These are phyloP conservation scores for Phrynocephalus vlangalii DNA, from an alignment of 2,797 vertebrate genomes.

Conservation along the genomic window DNA sequence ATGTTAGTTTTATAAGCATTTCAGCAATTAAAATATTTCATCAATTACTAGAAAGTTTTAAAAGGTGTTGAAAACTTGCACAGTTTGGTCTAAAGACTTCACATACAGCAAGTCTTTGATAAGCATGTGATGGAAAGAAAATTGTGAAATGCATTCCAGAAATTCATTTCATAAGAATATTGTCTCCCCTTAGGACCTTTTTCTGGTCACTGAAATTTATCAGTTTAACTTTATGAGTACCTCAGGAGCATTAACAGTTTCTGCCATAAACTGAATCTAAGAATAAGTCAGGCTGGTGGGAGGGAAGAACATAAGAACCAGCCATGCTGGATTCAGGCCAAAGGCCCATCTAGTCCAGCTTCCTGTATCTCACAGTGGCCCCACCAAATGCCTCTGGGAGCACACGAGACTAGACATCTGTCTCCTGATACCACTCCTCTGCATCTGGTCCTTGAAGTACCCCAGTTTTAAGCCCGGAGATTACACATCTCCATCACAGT, in stretches of 20 bases:
- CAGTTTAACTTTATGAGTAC: not conserved
- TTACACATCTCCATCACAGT: too few relatives aligned
- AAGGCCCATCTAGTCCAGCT: too few relatives aligned
- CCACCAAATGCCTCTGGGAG: too few relatives aligned
- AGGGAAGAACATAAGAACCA: too few relatives aligned
- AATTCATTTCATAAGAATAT: not conserved
- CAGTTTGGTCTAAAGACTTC: not conserved
- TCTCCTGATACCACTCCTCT: too few relatives aligned
- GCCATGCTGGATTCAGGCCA: too few relatives aligned
- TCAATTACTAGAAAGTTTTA: not conserved
- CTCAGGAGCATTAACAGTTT: not conserved
- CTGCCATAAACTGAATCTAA: not conserved
- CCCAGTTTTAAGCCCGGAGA: too few relatives aligned
- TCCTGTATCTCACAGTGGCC: too few relatives aligned
- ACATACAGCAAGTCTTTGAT: not conserved
- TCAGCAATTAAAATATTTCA: not conserved
- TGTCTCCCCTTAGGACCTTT: not conserved
- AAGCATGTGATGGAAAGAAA: not conserved
- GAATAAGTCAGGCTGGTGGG: not conserved
- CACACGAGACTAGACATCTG: too few relatives aligned
- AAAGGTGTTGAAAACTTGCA: not conserved
- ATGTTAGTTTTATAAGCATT: not conserved
- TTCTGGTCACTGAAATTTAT: not conserved
- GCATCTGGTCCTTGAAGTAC: too few relatives aligned
- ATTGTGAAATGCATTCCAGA: not conserved